Conservation (phyloP, 2,888 invertebrate genomes). For the Cantharis flavilabris region DNA sequence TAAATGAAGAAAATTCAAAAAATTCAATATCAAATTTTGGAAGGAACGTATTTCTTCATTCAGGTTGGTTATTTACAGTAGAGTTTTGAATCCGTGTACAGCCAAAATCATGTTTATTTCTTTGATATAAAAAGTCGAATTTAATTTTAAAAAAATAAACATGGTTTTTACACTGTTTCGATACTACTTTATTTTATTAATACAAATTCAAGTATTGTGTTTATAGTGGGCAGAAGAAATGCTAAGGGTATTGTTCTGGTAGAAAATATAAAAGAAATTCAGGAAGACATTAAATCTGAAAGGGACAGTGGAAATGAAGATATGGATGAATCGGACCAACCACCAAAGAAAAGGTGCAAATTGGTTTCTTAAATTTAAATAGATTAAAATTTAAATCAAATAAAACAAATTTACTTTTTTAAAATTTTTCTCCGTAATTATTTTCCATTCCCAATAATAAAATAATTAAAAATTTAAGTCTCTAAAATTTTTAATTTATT, state of each 20-base stretch:
- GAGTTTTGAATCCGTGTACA: too few relatives aligned
- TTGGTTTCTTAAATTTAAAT: neutral
- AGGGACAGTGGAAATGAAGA: slow-evolving; percentile 42
- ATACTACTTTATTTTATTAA: neutral
- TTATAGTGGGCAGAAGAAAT: slow-evolving; percentile 56
- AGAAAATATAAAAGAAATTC: slow-evolving; percentile 44
- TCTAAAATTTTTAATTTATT: neutral
- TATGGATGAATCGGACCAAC: slow-evolving; percentile 46
- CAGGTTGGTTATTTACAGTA: slow-evolving; percentile 56
- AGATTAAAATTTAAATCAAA: neutral
- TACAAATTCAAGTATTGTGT: neutral
- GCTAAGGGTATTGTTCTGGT: slow-evolving; percentile 61
- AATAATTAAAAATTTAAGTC: neutral
- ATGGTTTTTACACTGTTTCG: too few relatives aligned
- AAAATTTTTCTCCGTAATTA: neutral
- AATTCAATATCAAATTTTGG: slow-evolving; percentile 64
- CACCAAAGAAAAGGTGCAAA: slow-evolving; percentile 44
- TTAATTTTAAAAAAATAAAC: too few relatives aligned
- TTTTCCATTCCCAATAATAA: too few relatives aligned
- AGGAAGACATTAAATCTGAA: slow-evolving; percentile 31
- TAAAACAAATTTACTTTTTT: neutral
- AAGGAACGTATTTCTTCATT: slow-evolving; percentile 65
- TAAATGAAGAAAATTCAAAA: slow-evolving; percentile 71
- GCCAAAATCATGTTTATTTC: too few relatives aligned
- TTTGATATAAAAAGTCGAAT: too few relatives aligned